phyloP scores from a whole-genome alignment of 2,113 vertebrate species.

The Psittacula cyanocephala region DNA sequence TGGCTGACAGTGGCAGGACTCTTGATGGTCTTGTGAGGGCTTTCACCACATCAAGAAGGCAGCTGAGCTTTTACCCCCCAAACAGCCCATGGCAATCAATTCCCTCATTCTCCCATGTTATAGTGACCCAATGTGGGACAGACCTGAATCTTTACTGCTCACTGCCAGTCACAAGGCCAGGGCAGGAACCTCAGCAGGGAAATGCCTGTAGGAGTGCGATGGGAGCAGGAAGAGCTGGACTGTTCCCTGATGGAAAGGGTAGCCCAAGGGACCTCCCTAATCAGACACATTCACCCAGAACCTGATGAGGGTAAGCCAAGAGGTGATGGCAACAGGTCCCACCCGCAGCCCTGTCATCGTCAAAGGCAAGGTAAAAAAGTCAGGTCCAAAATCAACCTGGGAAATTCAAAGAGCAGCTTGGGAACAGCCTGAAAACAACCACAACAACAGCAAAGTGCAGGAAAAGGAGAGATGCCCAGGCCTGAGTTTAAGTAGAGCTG shows the following conservation, averaged over 20 bases:
- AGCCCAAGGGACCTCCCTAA: not conserved
- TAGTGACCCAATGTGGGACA: not conserved
- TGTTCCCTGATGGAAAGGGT: not conserved
- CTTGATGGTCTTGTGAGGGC: not conserved
- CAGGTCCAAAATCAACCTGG: not conserved
- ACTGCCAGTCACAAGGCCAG: not conserved
- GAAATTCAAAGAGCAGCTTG: not conserved
- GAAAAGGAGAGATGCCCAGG: not conserved
- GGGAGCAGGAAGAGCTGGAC: not conserved
- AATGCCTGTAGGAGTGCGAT: not conserved
- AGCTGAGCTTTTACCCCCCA: not conserved
- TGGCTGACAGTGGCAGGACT: not conserved
- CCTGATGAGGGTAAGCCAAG: not conserved
- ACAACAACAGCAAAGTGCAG: not conserved
- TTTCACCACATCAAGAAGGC: not conserved
- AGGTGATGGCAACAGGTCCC: not conserved
- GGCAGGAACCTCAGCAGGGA: not conserved
- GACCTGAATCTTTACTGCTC: not conserved
- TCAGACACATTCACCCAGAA: not conserved
- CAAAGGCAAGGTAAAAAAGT: not conserved
- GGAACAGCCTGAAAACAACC: not conserved
- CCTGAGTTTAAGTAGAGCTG: not conserved
- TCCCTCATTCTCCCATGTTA: not conserved
- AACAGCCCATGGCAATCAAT: not conserved
- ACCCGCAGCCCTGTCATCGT: rapidly evolving